Evolutionary conservation across 2,888 invertebrate genomes (phyloP).

Genomic region (Zygaena filipendulae): DNA sequence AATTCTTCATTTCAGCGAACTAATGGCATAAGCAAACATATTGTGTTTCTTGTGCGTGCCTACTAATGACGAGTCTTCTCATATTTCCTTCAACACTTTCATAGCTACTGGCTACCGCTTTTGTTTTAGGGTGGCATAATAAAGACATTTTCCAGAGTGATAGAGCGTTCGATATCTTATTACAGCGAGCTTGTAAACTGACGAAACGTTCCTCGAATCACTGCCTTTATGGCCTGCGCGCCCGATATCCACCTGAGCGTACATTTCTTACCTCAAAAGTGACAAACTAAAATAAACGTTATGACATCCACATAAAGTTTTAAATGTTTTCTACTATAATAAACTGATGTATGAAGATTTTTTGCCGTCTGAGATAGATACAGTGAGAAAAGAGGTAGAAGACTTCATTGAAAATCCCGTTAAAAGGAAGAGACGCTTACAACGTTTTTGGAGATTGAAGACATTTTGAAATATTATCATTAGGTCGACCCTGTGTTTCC

Average conservation of each 20-base stretch:
- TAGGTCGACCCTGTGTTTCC: too few species aligned
- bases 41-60: neutral
- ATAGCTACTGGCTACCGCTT: too few species aligned
- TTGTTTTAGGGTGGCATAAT: slow-evolving; percentile 33
- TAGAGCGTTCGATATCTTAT: slow-evolving; percentile 54
- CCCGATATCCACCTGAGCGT: slow-evolving; percentile 44
- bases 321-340: slow-evolving; percentile 17
- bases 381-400: slow-evolving; percentile 30
- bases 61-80: slow-evolving; percentile 2
- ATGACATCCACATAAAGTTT: slow-evolving; percentile 17
- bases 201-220: slow-evolving; percentile 47
- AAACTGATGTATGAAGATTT: slow-evolving; percentile 44
- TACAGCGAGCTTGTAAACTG: slow-evolving; percentile 51
- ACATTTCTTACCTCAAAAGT: slow-evolving; percentile 21
- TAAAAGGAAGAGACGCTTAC: slow-evolving; percentile 32
- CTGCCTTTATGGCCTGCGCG: slow-evolving; percentile 45
- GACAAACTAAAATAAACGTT: slow-evolving; percentile 21
- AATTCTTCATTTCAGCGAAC: too few species aligned
- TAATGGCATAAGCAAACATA: neutral
- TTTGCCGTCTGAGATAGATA: slow-evolving; percentile 47
- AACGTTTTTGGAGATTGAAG: too few species aligned
- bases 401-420: slow-evolving; percentile 45
- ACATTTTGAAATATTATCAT: too few species aligned
- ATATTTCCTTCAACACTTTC: slow-evolving; percentile 4
- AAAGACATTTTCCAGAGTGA: slow-evolving; percentile 45